Evolutionary conservation across 2,797 vertebrate genomes (phyloP).

Genomic region (Sternarchorhynchus goeldii): DNA sequence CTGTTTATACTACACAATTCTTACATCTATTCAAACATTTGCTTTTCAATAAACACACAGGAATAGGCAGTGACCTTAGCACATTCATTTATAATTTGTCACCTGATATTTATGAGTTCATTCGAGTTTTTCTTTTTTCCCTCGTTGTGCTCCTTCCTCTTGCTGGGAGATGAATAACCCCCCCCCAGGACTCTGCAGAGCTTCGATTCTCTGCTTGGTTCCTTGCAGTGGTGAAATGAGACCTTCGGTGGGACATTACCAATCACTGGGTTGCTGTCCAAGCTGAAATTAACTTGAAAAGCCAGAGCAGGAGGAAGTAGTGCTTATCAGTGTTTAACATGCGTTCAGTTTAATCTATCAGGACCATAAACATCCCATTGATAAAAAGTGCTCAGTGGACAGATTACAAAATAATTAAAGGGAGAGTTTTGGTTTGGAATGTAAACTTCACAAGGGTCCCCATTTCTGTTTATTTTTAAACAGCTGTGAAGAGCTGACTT

Average conservation of each 20-base stretch:
- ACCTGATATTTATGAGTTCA: constrained; percentile 59
- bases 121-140: constrained; percentile 37
- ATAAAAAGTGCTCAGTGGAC: constrained; percentile 77
- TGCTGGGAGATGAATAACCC: constrained; percentile 1
- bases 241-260: constrained; percentile 41
- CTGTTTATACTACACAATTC: constrained; percentile 66
- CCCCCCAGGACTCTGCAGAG: constrained; percentile 11
- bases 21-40: constrained; percentile 65
- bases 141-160: not conserved
- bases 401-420: constrained; percentile 80
- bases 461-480: constrained; percentile 80
- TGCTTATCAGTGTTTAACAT: constrained; percentile 77
- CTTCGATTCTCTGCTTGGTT: constrained; percentile 28
- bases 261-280: constrained; percentile 44
- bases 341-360: constrained; percentile 77
- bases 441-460: constrained; percentile 70
- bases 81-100: constrained; percentile 61
- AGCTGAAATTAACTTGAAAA: constrained; percentile 60
- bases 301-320: constrained; percentile 71
- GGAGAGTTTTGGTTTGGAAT: constrained; percentile 73
- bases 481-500: constrained; percentile 76
- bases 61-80: constrained; percentile 75
- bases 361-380: constrained; percentile 67
- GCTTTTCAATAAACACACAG: constrained; percentile 82
- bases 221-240: constrained; percentile 23